Percentiles rank a stretch among this genome's conserved stretches.
Evolutionary conservation across 2,113 vertebrate genomes (phyloP).

Genomic region (Psophia crepitans): DNA sequence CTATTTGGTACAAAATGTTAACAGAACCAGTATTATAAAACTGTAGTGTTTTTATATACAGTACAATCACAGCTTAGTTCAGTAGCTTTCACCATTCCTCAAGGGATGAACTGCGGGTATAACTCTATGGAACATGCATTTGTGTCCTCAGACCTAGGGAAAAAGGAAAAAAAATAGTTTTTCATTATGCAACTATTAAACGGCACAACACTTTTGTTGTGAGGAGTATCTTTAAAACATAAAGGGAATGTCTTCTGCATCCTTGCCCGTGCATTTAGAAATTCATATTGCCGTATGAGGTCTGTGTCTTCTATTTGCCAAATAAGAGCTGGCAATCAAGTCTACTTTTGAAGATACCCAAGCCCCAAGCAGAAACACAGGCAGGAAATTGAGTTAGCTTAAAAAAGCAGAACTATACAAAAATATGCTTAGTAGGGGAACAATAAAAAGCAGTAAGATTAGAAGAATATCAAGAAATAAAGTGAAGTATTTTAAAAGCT

Average conservation of each 20-base stretch:
- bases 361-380: neutral
- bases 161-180: neutral
- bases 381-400: neutral
- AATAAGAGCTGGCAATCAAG: neutral
- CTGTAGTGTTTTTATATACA: conserved; percentile 78
- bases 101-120: conserved; percentile 36
- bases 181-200: neutral
- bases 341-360: neutral
- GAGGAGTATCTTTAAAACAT: neutral
- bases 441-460: neutral
- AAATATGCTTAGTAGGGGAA: neutral
- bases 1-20: conserved; percentile 76
- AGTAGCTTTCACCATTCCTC: conserved; percentile 73
- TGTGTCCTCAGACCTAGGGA: conserved; percentile 52
- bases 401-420: neutral
- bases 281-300: neutral
- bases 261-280: neutral
- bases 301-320: neutral
- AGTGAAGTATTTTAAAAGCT: neutral
- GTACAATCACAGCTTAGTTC: conserved; percentile 81
- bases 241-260: neutral
- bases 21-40: conserved; percentile 68
- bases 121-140: conserved; percentile 21
- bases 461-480: neutral
- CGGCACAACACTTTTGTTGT: neutral